Evolutionary conservation across 35 echinoderm and acorn worm genomes (phyloP).

Genomic region (Eucidaris tribuloides): DNA sequence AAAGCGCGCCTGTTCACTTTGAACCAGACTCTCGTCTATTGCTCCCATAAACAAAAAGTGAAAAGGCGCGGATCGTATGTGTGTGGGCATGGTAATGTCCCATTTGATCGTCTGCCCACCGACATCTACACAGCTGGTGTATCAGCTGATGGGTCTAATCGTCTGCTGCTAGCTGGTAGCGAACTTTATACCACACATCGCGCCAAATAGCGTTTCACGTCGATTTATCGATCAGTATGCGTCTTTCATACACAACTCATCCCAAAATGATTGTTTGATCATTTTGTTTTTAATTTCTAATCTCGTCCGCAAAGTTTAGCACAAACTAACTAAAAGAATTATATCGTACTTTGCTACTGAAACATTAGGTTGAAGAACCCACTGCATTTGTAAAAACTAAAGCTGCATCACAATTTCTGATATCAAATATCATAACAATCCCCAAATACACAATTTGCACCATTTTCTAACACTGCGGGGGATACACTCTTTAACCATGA

Average conservation of each 20-base stretch:
- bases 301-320: background rate
- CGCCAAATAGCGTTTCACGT: conserved; percentile 30
- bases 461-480: background rate
- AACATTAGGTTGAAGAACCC: too few species aligned
- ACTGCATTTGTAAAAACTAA: too few species aligned
- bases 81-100: background rate
- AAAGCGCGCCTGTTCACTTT: background rate
- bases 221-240: conserved; percentile 13
- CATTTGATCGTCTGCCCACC: background rate
- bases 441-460: background rate
- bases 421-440: too few species aligned
- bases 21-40: background rate
- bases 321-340: too few species aligned
- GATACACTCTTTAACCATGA: background rate
- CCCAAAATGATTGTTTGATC: background rate
- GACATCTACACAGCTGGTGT: conserved; percentile 19
- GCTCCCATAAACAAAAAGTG: background rate
- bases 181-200: background rate
- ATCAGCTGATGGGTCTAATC: background rate
- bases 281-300: background rate
- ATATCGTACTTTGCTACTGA: too few species aligned
- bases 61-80: background rate
- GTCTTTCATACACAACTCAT: background rate
- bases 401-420: too few species aligned
- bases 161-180: background rate